Evolutionary conservation across 2,797 vertebrate species (phyloP).

Genomic region (Mareca penelope): DNA sequence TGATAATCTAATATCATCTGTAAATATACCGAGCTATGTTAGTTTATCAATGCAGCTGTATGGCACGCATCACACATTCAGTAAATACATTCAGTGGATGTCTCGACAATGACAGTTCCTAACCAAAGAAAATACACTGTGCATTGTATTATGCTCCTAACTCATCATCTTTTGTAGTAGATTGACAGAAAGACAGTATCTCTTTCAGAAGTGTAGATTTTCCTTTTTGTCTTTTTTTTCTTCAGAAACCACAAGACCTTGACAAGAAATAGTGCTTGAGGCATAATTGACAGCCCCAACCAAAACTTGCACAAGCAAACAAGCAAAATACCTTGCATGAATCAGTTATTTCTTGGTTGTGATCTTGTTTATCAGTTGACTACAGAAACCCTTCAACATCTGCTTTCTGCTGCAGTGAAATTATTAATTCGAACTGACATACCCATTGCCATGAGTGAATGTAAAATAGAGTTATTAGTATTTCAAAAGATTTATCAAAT

Average conservation of each 20-base stretch:
- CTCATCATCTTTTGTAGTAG: not conserved
- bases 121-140: not conserved
- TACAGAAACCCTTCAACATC: not conserved
- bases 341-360: not conserved
- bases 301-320: not conserved
- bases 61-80: not conserved
- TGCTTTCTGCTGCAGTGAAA: not conserved
- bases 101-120: not conserved
- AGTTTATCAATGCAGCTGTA: not conserved
- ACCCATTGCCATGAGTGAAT: not conserved
- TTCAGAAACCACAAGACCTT: not conserved
- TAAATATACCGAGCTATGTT: not conserved
- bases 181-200: not conserved
- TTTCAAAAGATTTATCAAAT: not conserved
- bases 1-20: not conserved
- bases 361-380: not conserved
- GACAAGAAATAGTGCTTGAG: not conserved
- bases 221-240: not conserved
- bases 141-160: not conserved
- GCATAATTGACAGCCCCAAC: not conserved
- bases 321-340: accelerated
- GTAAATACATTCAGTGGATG: not conserved
- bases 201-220: not conserved
- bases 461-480: not conserved
- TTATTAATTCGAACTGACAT: not conserved